phyloP scores from a whole-genome alignment of 2,888 invertebrate genomes.

The Zelleria hepariella region DNA sequence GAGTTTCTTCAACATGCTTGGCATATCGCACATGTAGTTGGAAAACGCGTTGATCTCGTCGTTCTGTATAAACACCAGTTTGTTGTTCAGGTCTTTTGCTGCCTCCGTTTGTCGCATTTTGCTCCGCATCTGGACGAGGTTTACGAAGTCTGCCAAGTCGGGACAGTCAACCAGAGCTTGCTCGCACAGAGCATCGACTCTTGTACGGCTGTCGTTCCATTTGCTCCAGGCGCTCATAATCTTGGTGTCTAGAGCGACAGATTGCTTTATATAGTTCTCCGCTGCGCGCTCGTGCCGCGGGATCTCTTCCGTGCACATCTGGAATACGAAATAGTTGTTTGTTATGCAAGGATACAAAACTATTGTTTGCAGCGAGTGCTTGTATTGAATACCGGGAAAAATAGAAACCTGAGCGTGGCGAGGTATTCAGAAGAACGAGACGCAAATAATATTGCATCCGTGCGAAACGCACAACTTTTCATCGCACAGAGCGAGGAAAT shows the following conservation, averaged over 20 bases:
- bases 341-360: too few species aligned
- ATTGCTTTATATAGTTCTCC: constrained; percentile 46
- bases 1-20: constrained; percentile 68
- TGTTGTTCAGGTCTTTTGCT: constrained; percentile 43
- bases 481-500: too few species aligned
- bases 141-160: constrained; percentile 33
- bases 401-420: too few species aligned
- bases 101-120: constrained; percentile 51
- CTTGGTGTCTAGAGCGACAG: constrained; percentile 37
- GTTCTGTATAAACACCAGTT: constrained; percentile 49
- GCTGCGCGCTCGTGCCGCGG: constrained; percentile 52
- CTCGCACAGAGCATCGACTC: constrained; percentile 28
- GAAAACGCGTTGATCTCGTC: constrained; percentile 66
- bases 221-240: constrained; percentile 37
- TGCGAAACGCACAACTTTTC: too few species aligned
- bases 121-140: constrained; percentile 34
- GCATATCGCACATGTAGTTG: constrained; percentile 64
- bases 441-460: too few species aligned
- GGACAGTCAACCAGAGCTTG: constrained; percentile 38
- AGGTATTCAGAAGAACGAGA: too few species aligned
- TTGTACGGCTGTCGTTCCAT: constrained; percentile 40
- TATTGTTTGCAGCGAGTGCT: too few species aligned
- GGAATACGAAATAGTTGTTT: too few species aligned
- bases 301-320: constrained; percentile 58
- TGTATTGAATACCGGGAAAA: too few species aligned